Percentiles rank a stretch among this genome's conserved stretches.
Conservation (phyloP, 2,113 vertebrate genomes). For the Empidonax alnorum region DNA sequence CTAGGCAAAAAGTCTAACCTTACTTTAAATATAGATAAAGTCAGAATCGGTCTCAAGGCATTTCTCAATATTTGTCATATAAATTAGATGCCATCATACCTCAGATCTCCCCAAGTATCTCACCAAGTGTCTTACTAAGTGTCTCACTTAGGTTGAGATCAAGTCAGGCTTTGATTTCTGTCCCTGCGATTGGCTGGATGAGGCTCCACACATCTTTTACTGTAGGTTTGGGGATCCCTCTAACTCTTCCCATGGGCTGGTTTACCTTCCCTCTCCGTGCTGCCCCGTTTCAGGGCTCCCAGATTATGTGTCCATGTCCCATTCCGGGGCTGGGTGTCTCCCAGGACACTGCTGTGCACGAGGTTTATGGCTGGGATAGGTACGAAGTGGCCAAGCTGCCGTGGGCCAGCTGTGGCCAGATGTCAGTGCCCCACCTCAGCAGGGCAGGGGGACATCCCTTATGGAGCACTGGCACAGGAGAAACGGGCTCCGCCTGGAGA, state of each 20-base stretch:
- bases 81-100: not conserved
- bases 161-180: not conserved
- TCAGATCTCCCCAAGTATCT: not conserved
- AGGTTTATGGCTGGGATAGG: not conserved
- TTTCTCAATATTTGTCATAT: not conserved
- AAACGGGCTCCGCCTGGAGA: not conserved
- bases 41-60: not conserved
- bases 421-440: not conserved
- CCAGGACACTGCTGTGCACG: fast-evolving
- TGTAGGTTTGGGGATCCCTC: not conserved
- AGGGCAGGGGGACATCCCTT: not conserved
- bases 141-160: not conserved
- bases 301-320: fast-evolving
- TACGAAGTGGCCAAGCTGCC: fast-evolving
- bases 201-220: not conserved
- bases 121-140: no score
- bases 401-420: not conserved
- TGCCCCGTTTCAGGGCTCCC: not conserved
- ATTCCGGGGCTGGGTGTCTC: not conserved
- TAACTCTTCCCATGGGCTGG: not conserved
- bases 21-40: not conserved
- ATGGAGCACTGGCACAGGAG: no score
- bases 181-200: not conserved
- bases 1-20: not conserved
- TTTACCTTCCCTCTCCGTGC: not conserved